Base-by-base conservation (phyloP, 2,888 invertebrate genomes). In the Malthinus seriepunctatus region DNA sequence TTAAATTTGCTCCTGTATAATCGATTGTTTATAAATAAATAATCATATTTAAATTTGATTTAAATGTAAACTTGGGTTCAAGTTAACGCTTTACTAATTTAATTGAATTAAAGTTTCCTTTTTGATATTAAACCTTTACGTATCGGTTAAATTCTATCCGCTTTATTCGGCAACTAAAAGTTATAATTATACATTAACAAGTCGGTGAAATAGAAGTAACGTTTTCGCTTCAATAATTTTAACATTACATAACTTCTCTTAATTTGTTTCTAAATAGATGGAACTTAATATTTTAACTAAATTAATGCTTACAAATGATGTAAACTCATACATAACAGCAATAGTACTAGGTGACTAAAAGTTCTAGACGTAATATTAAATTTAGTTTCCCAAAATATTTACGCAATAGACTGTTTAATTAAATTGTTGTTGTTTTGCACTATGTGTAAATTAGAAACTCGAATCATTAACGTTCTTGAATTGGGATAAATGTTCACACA, bases 101-200 rank as follows among this genome's bases (percentile, higher is more conserved):
- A 6, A 15, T 42, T 14, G n/a, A 42, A 42, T 42, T 14, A 14
- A 38, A 38, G 38, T 38, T 38, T 38, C 12, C 38, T 38, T 38
- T 38, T 38, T 42, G 39, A 42, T 42, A 42, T 42, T 42, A 42
- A 15, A 42, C 39, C 39, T 42, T 42, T 42, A 14, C 39, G 39
- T 42, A 42, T 42, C 39, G 39, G 39, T 42, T 42, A 56, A 56
- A 56, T 56, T 56, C 35, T 35, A 56, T 51, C 37, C 39, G 51
- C 56, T 51, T 51, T 56, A 51, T 46, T 51, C 51, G 39, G 14
- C 23, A 39, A 51, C 56, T 39, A 56, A 56, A 56, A 56, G 56
- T 56, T 56, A 51, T 56, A 56, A 51, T 56, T 56, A 56, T 51
- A 51, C 51, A 51, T 51, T 51, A 51, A 56, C 51, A 56, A 56